Evolutionary conservation across 2,113 vertebrate species (phyloP).

Genomic region (Caracal caracal): DNA sequence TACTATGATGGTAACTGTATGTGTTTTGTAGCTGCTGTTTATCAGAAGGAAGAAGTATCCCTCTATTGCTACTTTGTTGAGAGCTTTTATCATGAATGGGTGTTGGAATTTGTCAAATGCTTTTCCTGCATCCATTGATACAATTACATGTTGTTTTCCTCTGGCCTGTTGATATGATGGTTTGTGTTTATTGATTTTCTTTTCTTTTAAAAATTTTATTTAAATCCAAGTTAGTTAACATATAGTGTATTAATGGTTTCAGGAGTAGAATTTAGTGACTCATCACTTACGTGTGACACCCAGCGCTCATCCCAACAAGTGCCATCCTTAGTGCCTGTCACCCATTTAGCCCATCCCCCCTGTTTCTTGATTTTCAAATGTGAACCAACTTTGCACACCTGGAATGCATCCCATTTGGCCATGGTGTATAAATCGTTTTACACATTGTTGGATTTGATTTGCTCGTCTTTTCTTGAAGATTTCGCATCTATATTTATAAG

Average conservation of each 20-base stretch:
- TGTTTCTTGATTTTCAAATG: neutral
- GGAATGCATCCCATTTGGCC: neutral
- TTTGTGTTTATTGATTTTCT: neutral
- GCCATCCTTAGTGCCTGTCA: no score
- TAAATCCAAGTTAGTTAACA: no score
- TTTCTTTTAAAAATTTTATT: neutral
- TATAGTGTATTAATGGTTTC: no score
- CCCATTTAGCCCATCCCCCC: no score
- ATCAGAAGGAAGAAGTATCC: neutral
- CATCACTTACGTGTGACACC: no score
- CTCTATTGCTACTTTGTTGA: neutral
- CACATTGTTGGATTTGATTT: neutral
- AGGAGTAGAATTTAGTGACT: no score
- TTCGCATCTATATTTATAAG: neutral
- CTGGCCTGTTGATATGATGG: neutral
- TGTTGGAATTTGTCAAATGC: neutral
- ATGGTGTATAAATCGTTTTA: neutral
- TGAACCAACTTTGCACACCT: neutral
- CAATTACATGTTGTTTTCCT: neutral
- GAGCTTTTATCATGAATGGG: neutral
- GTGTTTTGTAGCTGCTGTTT: neutral
- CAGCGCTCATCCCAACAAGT: no score
- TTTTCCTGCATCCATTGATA: neutral
- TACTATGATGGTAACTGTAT: neutral
- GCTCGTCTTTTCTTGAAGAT: neutral